These are phyloP conservation scores for Oenanthe oenanthe DNA, from an alignment of 2,113 vertebrate species.

Conservation along the genomic window DNA sequence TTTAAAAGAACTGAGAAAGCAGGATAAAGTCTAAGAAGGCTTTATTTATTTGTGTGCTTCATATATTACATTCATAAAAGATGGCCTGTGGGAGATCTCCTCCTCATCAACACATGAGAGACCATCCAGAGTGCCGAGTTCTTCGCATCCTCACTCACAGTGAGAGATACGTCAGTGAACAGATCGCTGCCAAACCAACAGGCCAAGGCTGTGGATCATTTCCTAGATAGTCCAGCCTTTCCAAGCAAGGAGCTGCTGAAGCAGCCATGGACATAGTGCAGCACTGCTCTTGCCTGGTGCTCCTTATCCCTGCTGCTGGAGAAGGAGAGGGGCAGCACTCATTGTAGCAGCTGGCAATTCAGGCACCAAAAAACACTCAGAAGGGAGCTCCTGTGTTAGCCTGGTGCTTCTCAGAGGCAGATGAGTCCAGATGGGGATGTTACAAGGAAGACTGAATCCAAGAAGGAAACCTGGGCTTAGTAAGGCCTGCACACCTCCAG, in stretches of 20 bases:
- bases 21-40: not conserved
- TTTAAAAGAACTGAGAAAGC: not conserved
- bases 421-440: not conserved
- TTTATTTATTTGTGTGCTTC: conserved; percentile 7
- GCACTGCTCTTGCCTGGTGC: not conserved
- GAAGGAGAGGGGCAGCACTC: not conserved
- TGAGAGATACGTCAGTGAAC: not conserved
- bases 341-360: not conserved
- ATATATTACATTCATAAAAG: not conserved
- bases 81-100: not conserved
- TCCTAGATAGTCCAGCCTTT: not conserved
- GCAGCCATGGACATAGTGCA: not conserved
- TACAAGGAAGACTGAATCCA: not conserved
- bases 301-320: not conserved
- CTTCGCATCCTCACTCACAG: accelerated
- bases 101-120: accelerated
- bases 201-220: not conserved
- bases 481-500: too few species aligned
- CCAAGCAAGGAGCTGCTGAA: not conserved
- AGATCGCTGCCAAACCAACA: not conserved
- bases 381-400: not conserved
- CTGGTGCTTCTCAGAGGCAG: not conserved
- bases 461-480: too few species aligned
- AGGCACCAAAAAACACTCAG: not conserved
- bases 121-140: accelerated